Evolutionary conservation across 2,113 vertebrate genomes (phyloP).

Genomic region (Psilopsiagon aurifrons): DNA sequence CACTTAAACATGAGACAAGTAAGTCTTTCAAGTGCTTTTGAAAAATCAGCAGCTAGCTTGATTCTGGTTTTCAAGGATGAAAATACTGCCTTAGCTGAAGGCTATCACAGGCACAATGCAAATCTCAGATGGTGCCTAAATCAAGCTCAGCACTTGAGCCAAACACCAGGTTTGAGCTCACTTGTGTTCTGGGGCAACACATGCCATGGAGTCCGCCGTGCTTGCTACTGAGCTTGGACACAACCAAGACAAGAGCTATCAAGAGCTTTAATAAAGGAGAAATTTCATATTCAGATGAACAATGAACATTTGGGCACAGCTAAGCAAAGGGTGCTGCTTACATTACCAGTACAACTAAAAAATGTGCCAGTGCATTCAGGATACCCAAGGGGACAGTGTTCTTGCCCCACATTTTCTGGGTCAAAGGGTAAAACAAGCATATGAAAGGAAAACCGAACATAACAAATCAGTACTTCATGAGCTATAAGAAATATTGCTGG

Average conservation of each 20-base stretch:
- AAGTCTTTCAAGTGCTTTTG: not conserved
- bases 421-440: not conserved
- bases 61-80: not conserved
- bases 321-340: not conserved
- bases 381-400: not conserved
- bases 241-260: not conserved
- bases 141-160: not conserved
- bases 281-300: not conserved
- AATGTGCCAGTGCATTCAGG: accelerated
- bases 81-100: not conserved
- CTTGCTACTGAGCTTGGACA: not conserved
- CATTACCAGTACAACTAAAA: not conserved
- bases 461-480: not conserved
- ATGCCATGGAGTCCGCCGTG: accelerated
- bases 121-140: not conserved
- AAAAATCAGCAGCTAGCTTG: not conserved
- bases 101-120: not conserved
- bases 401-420: not conserved
- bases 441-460: not conserved
- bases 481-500: not conserved
- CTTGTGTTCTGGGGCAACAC: not conserved
- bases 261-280: not conserved
- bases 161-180: not conserved
- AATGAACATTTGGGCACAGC: not conserved
- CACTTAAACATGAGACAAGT: not conserved